Conservation (phyloP, 2,113 vertebrate species). For the Fukomys damarensis region DNA sequence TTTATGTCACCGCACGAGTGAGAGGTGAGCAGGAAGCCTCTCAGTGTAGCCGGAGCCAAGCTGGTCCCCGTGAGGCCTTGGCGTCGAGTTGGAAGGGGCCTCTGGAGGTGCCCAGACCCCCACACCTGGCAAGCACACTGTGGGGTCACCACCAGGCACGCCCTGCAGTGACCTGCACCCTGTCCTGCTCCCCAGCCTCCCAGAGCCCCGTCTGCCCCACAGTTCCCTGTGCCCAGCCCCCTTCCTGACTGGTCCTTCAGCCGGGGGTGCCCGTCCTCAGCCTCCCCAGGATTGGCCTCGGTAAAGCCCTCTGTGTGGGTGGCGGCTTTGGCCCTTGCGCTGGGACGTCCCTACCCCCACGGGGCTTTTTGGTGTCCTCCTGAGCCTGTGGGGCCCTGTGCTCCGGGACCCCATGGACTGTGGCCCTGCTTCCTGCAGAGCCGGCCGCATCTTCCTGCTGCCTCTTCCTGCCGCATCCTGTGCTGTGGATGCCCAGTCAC, state of each 20-base stretch:
- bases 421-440: not conserved
- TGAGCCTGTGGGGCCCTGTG: not conserved
- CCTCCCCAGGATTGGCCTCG: not conserved
- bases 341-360: not conserved
- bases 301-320: not conserved
- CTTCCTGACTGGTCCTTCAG: not conserved
- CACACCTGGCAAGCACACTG: too few relatives aligned
- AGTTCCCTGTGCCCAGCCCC: not conserved
- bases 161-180: too few relatives aligned
- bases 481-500: not conserved
- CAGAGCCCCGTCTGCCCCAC: not conserved
- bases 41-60: not conserved
- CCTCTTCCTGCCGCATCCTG: not conserved
- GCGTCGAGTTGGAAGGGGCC: not conserved
- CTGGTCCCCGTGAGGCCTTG: not conserved
- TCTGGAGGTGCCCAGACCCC: not conserved
- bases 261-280: not conserved
- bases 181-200: not conserved
- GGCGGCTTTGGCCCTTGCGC: not conserved
- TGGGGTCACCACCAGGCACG: too few relatives aligned
- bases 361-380: not conserved
- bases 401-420: not conserved
- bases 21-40: not conserved
- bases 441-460: not conserved
- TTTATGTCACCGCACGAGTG: too few relatives aligned